Evolutionary conservation across 2,797 vertebrate species (phyloP).

Genomic region (Spinibarbus caldwelli): DNA sequence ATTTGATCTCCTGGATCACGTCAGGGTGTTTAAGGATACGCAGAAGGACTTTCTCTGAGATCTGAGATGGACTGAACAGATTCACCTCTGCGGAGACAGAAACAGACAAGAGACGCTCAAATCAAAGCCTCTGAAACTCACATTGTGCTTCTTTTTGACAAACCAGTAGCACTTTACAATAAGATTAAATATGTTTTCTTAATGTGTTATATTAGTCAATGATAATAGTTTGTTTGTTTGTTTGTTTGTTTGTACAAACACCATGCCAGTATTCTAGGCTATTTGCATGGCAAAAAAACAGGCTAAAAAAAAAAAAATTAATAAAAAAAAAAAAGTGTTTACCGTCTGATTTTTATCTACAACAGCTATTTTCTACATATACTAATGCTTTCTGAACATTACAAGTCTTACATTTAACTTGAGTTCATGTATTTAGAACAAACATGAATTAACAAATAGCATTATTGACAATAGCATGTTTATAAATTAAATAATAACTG

Average conservation of each 20-base stretch:
- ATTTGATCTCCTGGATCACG: slow-evolving; percentile 94
- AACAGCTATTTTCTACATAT: neutral
- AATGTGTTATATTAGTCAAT: too few relatives aligned
- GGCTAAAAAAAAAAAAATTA: neutral
- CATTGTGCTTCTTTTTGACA: neutral
- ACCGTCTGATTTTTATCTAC: neutral
- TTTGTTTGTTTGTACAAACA: too few relatives aligned
- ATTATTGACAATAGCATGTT: too few relatives aligned
- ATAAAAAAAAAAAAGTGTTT: neutral
- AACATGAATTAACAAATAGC: too few relatives aligned
- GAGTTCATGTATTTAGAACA: neutral
- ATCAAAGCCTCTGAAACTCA: neutral
- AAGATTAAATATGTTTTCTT: neutral
- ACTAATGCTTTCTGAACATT: neutral
- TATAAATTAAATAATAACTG: neutral
- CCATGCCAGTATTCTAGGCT: neutral
- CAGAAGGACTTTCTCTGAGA: slow-evolving; percentile 93
- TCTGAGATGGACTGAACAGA: slow-evolving; percentile 83
- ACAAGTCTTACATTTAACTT: neutral
- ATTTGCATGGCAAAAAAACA: neutral
- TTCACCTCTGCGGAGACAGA: slow-evolving; percentile 82
- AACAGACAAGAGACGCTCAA: slow-evolving; percentile 5
- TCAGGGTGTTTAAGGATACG: slow-evolving; percentile 90
- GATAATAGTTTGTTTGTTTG: too few relatives aligned
- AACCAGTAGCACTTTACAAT: neutral